Base-by-base conservation (phyloP, 1,140 invertebrate species). In the Druon quercuslanigerum region DNA sequence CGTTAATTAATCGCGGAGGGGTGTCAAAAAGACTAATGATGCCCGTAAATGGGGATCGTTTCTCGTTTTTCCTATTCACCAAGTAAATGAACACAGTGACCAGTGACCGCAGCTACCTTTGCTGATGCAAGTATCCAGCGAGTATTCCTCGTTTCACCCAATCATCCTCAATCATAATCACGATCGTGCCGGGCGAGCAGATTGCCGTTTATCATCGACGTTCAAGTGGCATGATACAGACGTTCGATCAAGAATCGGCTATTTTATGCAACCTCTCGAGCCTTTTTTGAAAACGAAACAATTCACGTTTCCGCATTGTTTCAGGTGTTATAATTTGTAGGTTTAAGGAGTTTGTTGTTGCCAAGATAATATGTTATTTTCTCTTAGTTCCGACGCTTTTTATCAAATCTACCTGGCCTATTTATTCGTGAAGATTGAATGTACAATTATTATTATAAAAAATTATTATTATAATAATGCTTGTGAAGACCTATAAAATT, bases 121-220 rank as follows among this genome's bases (percentile, higher is more conserved):
- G 33, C 60, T 66, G 25, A 40, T 14, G 20, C 25, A 66, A 40
- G 14, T 46, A 66, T 66, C 40, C 60, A 66, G 57, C 13, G 57
- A 66, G 33, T 40, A 66, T 8, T 66, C 16, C 60, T 66, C 60
- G 60, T 16, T 66, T 46, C 60, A 79, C 71, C 78, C 79, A 83
- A 80, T 80, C 80, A 83, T 81, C 79, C 81, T 83, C 77, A 78
- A 83, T 83, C 82, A 81, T 81, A 83, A 83, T 66, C 82, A 79
- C 76, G 77, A 83, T 83, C 79, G 73, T 79, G 79, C 79, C 79
- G 60, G 60, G 60, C 13, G 60, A 33, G 46, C 60, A 66, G 60
- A 66, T 66, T 66, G 60, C 60, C 25, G 75, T 79, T 79, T 80
- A 83, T 80, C 79, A 80, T 79, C 80, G 78, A 79, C 78, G 76